Base-by-base conservation (phyloP, 2,888 invertebrate genomes). In the Drosophila rellima region DNA sequence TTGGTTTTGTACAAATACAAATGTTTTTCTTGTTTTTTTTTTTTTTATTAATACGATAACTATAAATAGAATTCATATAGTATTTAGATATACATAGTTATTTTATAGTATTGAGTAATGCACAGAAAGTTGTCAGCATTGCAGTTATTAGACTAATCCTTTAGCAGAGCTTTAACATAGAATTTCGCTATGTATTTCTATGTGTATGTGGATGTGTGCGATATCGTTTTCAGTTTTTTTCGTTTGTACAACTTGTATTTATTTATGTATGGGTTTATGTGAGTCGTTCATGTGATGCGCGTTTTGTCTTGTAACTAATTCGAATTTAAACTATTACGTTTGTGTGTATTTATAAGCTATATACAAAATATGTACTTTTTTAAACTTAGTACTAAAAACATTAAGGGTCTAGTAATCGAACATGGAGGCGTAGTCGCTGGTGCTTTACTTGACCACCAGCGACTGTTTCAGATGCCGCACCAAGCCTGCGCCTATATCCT, bases 401-500 rank as follows among this genome's bases (percentile, higher is more conserved):
- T 78, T 72, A 54, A 55, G 56, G 57, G 29, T 47, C 57, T 64
- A 65, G 51, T 69, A 74, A 65, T 69, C 69, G 65, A 75, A 66
- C 40, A 48, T 48, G 31, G 15, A 33, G 33, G 59, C 39, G 29
- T 3, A 3, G 37, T 10, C 17, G 20, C 13, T 11, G 39, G 29
- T 44, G 23, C 29, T 55, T 69, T 94, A 95, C 91, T 95, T 95
- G 91, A 95, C 95, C 86, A 96, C 95, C 77, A 96, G 93, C 88
- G 95, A 96, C 93, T 96, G 95, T 92, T 96, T 96, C 90, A 96
- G 94, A 86, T 96, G 94, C 84, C 96, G 94, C 93, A 96, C 94
- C 75, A 96, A 94, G 85, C 96, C 96, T 76, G 96, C 95, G 18
- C 96, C 96, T 78, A 97, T 95, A 89, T 96, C 96, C 91, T 95